A percentile compares a stretch with the other conserved stretches of the same genome.
phyloP scores from a whole-genome alignment of 2,888 invertebrate species.

The Microctonus aethiopoides region DNA sequence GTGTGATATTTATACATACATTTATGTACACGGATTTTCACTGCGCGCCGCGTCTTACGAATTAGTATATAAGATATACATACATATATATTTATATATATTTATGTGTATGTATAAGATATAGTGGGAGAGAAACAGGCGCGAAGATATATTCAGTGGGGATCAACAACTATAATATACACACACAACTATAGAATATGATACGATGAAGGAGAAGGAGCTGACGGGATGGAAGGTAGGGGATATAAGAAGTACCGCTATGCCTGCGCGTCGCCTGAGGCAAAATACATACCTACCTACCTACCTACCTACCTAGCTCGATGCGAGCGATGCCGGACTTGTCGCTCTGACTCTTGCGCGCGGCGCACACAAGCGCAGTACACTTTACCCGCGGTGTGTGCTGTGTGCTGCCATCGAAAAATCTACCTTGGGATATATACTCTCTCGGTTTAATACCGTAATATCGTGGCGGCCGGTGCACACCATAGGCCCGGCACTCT shows the following conservation, averaged over 20 bases:
- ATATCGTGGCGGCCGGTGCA: constrained; percentile 45
- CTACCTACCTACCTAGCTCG: constrained; percentile 61
- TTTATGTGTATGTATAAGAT: no score
- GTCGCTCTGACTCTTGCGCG: constrained; percentile 34
- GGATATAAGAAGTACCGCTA: constrained; percentile 64
- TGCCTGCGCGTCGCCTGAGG: constrained; percentile 60
- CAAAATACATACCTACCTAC: constrained; percentile 65
- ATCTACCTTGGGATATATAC: constrained; percentile 16
- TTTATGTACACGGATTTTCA: constrained; percentile 6
- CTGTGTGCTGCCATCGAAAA: constrained; percentile 21
- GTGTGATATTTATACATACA: neutral
- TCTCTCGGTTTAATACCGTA: constrained; percentile 34
- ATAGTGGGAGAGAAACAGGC: constrained; percentile 27
- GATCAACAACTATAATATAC: no score
- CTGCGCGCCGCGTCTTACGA: constrained; percentile 13
- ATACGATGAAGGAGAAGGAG: constrained; percentile 30
- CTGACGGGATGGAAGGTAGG: constrained; percentile 40
- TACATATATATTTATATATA: no score
- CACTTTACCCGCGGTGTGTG: constrained; percentile 8
- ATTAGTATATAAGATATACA: neutral
- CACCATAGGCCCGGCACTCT: constrained; percentile 49
- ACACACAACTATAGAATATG: constrained; percentile 15
- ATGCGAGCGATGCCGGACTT: constrained; percentile 32
- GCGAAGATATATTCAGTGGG: constrained; percentile 25
- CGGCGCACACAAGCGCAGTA: constrained; percentile 27